Base-by-base conservation (phyloP, 1,140 invertebrate species). In the Dreissena rostriformis region DNA sequence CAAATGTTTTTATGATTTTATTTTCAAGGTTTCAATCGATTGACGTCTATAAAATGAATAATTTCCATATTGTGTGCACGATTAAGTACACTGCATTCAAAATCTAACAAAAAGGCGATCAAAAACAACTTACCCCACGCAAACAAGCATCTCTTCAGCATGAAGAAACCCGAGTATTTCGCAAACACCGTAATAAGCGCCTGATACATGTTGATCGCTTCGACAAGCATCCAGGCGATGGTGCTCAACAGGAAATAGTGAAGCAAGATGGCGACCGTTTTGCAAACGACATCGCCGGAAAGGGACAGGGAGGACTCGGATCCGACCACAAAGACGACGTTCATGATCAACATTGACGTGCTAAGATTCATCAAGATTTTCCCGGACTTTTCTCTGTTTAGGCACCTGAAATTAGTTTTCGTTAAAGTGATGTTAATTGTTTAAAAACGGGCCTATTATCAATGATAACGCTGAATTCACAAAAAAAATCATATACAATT, bases 181-280 rank as follows among this genome's bases (percentile, higher is more conserved):
- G 86, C 88, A 84, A 95, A 95, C 0, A 95, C 95, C n/a, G 93
- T 94, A 52, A 95, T 94, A 4, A 95, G 91, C 14, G 95, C 90
- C 49, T 94, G 94, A 88, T 95, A 95, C 94, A 95, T 95, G 86
- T 95, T 94, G 24, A 94, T 84, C 4, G 94, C 95, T 81, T 95
- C 95, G 7, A 95, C 92, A 57, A 94, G 89, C 95, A 95, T 95
- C 95, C 95, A 95, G 63, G 92, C 89, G 53, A 95, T 87, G 22
- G 94, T 94, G 6, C 94, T 91, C 53, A 95, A 81, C 52, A 95
- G 86, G 80, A 94, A 94, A 87, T 94, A 95, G 80, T 95, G 94
- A 22, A 94, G 88, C 8, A 94, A 72, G 17, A 94, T 87, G n/a
- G 93, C 93, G 28, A 93, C 89, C 10, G 85, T 82, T 11, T 89